Percentiles rank a stretch among this genome's conserved stretches.
phyloP scores from a whole-genome alignment of 2,888 invertebrate species.

The Drosophila multiciliata region DNA sequence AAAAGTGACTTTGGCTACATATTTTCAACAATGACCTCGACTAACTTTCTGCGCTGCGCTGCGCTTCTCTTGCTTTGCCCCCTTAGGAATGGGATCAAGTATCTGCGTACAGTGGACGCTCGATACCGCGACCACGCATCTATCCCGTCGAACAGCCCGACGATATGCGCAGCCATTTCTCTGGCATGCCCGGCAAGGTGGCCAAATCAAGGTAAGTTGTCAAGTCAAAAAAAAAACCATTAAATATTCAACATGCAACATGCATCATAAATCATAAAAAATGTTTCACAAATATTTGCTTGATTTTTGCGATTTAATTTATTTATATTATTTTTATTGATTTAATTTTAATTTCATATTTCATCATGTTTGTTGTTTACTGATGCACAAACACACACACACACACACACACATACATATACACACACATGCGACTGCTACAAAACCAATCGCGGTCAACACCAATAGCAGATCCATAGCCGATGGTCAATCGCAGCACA shows the following conservation, averaged over 20 bases:
- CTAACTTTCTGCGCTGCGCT: not conserved
- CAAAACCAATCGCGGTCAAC: not conserved
- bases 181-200: conserved; percentile 87
- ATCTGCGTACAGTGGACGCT: conserved; percentile 95
- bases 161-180: conserved; percentile 91
- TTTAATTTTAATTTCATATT: conserved; percentile 53
- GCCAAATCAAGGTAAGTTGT: conserved; percentile 85
- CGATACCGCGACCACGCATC: conserved; percentile 94
- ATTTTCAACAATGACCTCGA: not conserved
- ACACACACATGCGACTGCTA: conserved; percentile 13
- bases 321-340: conserved; percentile 31
- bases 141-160: conserved; percentile 91
- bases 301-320: conserved; percentile 38
- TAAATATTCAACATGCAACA: not conserved
- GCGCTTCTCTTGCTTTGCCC: conserved; percentile 16
- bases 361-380: conserved; percentile 47
- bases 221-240: not conserved
- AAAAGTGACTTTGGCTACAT: not conserved
- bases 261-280: conserved; percentile 8
- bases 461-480: conserved; percentile 89
- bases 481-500: conserved; percentile 95
- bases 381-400: conserved; percentile 28
- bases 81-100: conserved; percentile 92
- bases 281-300: conserved; percentile 37
- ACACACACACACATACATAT: conserved; percentile 20